phyloP scores from a whole-genome alignment of 1,140 invertebrate genomes.

The Drosophila tropicalis region DNA sequence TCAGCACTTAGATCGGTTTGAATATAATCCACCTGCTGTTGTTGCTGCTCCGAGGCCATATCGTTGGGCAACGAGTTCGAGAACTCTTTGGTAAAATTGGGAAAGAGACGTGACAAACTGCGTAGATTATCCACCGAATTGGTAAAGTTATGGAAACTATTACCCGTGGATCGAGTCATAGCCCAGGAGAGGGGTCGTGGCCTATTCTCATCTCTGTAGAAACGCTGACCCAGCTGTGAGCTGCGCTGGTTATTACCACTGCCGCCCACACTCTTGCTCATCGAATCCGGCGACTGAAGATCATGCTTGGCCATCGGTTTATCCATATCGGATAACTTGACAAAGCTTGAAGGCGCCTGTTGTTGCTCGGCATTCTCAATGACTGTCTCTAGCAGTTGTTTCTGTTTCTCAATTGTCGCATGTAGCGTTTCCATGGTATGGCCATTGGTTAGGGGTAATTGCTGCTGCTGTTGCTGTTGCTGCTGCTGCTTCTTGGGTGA shows the following conservation, averaged over 20 bases:
- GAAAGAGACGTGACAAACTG: constrained; percentile 83
- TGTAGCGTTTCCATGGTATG: constrained; percentile 81
- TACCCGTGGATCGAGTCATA: constrained; percentile 85
- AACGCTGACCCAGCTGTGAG: constrained; percentile 64
- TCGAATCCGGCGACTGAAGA: constrained; percentile 71
- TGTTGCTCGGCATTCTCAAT: constrained; percentile 66
- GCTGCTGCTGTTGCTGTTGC: constrained; percentile 11
- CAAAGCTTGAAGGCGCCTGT: constrained; percentile 77
- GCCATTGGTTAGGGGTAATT: constrained; percentile 38
- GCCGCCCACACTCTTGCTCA: constrained; percentile 74
- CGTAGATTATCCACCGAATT: constrained; percentile 81
- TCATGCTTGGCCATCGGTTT: constrained; percentile 83
- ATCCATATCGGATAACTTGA: constrained; percentile 86
- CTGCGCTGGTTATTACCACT: constrained; percentile 77
- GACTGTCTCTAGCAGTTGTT: constrained; percentile 78
- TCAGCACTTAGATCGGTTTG: constrained; percentile 77
- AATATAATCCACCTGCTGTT: constrained; percentile 73
- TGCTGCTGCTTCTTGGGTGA: constrained; percentile 73
- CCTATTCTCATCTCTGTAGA: constrained; percentile 86
- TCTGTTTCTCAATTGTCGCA: constrained; percentile 82
- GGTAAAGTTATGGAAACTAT: constrained; percentile 77
- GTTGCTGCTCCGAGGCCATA: constrained; percentile 59
- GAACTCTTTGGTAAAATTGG: constrained; percentile 83
- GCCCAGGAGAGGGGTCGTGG: constrained; percentile 84
- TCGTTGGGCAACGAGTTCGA: constrained; percentile 78